Evolutionary conservation across 1,140 invertebrate genomes (phyloP), one percentile per base, ranked within the genome.

Genomic region (Neomicropteryx cornuta): DNA sequence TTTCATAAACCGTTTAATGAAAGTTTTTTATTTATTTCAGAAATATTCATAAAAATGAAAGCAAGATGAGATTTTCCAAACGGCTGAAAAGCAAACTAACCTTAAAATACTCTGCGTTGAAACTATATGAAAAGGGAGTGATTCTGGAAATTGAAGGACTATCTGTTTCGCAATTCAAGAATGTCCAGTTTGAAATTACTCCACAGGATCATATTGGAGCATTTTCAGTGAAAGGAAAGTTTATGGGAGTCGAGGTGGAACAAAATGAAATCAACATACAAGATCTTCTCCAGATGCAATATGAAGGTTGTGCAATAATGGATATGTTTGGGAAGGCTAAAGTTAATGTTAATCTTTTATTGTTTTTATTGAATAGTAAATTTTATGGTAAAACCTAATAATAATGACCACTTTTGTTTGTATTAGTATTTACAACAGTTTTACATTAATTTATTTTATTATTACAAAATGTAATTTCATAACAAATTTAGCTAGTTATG

Each of bases 161-260:
- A 2, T 68, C 75, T 0, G 53, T 58, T 1, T 68, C 67, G 2
- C 79, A 82, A 46, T 79, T 83, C 49, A 87, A 86, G 56, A 86
- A 86, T 52, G 76, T 85, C 0, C 69, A 77, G 41, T 87, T 88
- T 58, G 83, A 87, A 53, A 85, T 88, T 35, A 67, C 68, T 11
- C 77, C 82, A 2, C 77, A 78, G 1, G 75, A 81, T 24, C 66
- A 69, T 18, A 74, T 72, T 40, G 83, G 83, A 8, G 58, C 81
- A 2, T 88, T 87, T 56, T 71, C 71, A 4, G 72, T 87, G 0
- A 73, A 75, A 45, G 83, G 79, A 10, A 85, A 83, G 49, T 86
- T 86, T 47, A 81, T 88, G 81, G 83, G 83, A 1, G 77, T 85
- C 2, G 73, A 76, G 48, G 75, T 87, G 72, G 82, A 87, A 51